A percentile compares a stretch with the other conserved stretches of the same genome.
phyloP scores from a whole-genome alignment of 1,140 invertebrate species.

The Rhyacophila brunnea region DNA sequence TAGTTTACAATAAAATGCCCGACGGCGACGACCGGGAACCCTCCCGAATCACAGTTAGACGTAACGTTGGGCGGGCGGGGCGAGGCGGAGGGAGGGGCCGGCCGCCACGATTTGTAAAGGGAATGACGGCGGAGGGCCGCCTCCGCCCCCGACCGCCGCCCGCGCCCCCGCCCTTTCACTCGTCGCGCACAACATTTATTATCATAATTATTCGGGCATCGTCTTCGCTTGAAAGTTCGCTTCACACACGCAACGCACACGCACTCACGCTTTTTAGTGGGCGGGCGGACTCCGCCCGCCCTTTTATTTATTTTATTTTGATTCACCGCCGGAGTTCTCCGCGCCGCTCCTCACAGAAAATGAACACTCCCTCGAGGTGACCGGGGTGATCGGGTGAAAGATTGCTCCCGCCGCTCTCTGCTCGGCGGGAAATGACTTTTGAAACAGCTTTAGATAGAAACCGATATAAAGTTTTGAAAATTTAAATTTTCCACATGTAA shows the following conservation, averaged over 20 bases:
- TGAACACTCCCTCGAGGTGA: no score
- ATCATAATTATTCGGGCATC: constrained; percentile 30
- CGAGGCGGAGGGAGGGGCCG: background rate
- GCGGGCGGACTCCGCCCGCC: no score
- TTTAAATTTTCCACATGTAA: constrained; percentile 26
- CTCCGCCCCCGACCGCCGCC: background rate
- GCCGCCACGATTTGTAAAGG: constrained; percentile 34
- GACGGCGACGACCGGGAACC: constrained; percentile 34
- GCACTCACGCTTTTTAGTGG: background rate
- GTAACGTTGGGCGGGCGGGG: constrained; percentile 17
- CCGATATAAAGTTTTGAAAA: constrained; percentile 29
- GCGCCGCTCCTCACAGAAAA: no score
- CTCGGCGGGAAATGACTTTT: constrained; percentile 1
- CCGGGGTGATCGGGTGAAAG: no score
- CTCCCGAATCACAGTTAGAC: constrained; percentile 37
- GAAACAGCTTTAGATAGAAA: constrained; percentile 25
- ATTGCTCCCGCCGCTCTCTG: no score
- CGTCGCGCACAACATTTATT: constrained; percentile 33
- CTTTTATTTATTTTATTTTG: no score
- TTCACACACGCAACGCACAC: constrained; percentile 31
- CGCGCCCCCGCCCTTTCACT: constrained; percentile 27
- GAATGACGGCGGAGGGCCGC: constrained; percentile 27
- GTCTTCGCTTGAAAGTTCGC: constrained; percentile 26
- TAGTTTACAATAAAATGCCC: constrained; percentile 31
- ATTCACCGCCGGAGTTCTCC: no score